phyloP scores from a whole-genome alignment of 2,888 invertebrate genomes.

The Oligia fasciuncula region DNA sequence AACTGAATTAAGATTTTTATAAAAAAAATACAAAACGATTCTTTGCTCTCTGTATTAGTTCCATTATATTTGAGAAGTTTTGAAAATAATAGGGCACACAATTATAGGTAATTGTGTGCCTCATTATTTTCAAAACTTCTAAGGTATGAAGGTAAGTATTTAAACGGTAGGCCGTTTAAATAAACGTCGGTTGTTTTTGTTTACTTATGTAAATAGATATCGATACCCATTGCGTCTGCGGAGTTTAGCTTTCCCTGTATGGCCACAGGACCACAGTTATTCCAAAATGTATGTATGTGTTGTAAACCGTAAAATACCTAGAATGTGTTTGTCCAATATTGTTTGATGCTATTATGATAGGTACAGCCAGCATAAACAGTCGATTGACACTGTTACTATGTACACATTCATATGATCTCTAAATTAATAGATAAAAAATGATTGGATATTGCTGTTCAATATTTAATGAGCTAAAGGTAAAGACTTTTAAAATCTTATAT shows the following conservation, averaged over 20 bases:
- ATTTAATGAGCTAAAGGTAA: neutral
- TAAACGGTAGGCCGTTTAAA: too few species aligned
- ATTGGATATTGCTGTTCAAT: neutral
- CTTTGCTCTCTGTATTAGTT: neutral
- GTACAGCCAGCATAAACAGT: neutral
- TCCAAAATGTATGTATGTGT: conserved; percentile 4
- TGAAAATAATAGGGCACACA: neutral
- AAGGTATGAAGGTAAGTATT: too few species aligned
- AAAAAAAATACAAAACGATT: conserved; percentile 4
- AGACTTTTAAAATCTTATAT: neutral
- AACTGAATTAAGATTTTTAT: neutral
- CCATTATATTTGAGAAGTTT: neutral
- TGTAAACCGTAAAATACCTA: conserved; percentile 23
- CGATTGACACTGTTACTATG: neutral
- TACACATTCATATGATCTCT: neutral
- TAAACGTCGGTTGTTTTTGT: too few species aligned
- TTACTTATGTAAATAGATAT: too few species aligned
- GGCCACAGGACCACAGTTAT: conserved; percentile 9
- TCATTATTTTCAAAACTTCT: too few species aligned
- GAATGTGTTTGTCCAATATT: neutral
- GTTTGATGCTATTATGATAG: conserved; percentile 1
- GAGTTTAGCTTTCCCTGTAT: too few species aligned
- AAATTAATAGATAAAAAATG: neutral
- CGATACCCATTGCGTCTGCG: too few species aligned
- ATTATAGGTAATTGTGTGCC: neutral